phyloP scores from a whole-genome alignment of 2,113 vertebrate species.

The Pholis gunnellus region DNA sequence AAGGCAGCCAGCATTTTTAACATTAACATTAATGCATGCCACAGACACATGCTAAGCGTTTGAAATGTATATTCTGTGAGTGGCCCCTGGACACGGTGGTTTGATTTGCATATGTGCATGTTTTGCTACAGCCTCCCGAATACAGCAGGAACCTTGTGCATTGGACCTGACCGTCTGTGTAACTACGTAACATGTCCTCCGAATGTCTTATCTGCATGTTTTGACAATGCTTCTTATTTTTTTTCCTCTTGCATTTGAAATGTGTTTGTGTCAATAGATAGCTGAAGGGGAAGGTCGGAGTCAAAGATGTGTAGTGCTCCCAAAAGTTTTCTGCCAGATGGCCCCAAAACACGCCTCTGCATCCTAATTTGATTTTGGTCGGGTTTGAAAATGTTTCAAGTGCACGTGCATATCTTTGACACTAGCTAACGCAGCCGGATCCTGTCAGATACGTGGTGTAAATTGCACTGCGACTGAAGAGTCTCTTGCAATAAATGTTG shows the following conservation, averaged over 20 bases:
- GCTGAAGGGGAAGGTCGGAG: constrained; percentile 37
- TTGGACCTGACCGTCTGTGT: constrained; percentile 65
- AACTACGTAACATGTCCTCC: constrained; percentile 65
- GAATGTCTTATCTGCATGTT: constrained; percentile 84
- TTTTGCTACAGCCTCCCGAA: constrained; percentile 61
- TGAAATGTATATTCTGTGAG: constrained; percentile 49
- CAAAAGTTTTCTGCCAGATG: constrained; percentile 38
- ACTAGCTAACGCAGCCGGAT: constrained; percentile 35
- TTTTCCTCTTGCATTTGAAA: constrained; percentile 68
- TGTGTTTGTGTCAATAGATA: constrained; percentile 60
- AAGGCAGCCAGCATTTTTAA: constrained; percentile 56
- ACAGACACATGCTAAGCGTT: constrained; percentile 52
- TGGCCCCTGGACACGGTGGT: constrained; percentile 50
- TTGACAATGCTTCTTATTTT: constrained; percentile 70
- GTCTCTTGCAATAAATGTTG: constrained; percentile 75
- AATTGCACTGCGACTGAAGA: constrained; percentile 61
- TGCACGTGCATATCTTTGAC: constrained; percentile 31
- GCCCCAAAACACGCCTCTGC: constrained; percentile 35
- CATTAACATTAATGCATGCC: constrained; percentile 40
- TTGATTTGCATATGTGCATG: constrained; percentile 80
- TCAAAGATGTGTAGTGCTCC: constrained; percentile 28
- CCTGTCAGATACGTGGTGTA: constrained; percentile 52
- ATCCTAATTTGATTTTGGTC: constrained; percentile 47
- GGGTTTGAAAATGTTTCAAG: constrained; percentile 23
- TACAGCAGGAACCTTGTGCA: constrained; percentile 65